These are phyloP conservation scores for Tauraco hartlaubi DNA, from an alignment of 2,797 vertebrate genomes.

Conservation along the genomic window DNA sequence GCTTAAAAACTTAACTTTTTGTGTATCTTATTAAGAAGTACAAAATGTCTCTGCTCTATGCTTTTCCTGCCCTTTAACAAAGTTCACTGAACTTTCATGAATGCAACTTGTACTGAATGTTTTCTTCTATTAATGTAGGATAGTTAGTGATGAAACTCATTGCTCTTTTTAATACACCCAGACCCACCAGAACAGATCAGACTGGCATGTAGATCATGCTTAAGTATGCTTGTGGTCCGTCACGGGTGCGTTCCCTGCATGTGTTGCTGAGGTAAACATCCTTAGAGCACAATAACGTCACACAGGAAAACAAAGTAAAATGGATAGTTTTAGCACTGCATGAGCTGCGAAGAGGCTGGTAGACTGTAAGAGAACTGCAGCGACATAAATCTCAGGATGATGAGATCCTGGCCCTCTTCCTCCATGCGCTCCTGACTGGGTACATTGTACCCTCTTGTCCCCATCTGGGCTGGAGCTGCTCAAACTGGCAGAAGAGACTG, in stretches of 20 bases:
- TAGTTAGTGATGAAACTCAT: neutral
- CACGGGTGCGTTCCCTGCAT: neutral
- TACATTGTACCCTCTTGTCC: neutral
- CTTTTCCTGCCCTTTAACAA: neutral
- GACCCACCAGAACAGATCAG: neutral
- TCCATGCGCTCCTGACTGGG: neutral
- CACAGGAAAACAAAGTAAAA: neutral
- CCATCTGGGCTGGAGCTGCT: neutral
- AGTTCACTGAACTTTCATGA: neutral
- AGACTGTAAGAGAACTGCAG: accelerated
- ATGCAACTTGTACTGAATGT: neutral
- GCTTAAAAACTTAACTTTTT: neutral
- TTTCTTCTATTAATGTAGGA: neutral
- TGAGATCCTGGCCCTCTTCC: neutral
- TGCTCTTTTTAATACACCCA: neutral
- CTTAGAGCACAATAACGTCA: neutral
- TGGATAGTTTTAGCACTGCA: neutral
- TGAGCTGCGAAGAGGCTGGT: neutral
- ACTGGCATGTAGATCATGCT: neutral
- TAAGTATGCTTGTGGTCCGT: neutral
- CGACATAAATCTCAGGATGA: neutral
- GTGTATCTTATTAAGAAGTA: neutral
- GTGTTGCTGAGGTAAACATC: neutral
- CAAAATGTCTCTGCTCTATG: neutral
- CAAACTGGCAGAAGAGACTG: neutral